Conservation (phyloP, 2,797 vertebrate genomes). For the Tympanoctomys barrerae region DNA sequence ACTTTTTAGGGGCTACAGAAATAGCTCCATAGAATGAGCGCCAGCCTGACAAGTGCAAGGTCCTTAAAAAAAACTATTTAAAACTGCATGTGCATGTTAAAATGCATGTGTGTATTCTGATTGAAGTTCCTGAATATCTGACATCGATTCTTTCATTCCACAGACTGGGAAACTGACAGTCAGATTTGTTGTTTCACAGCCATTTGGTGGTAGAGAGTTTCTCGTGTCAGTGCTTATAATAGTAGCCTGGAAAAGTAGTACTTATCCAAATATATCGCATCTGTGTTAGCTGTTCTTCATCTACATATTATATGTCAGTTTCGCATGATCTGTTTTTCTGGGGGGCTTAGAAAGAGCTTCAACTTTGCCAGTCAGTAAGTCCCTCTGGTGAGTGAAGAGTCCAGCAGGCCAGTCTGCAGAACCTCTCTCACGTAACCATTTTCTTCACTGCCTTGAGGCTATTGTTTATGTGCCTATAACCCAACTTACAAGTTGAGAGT, state of each 20-base stretch:
- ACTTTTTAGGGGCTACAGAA: no score
- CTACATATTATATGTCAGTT: conserved; percentile 8
- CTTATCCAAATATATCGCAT: conserved; percentile 15
- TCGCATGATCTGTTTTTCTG: neutral
- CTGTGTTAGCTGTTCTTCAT: neutral
- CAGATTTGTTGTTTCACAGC: neutral
- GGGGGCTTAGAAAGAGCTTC: neutral
- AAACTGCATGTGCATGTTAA: neutral
- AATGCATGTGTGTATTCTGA: neutral
- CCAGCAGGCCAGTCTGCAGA: neutral
- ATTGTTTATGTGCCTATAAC: neutral
- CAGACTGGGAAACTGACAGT: neutral
- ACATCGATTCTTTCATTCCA: neutral
- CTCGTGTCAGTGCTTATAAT: neutral
- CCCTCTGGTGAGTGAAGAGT: neutral
- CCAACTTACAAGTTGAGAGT: neutral
- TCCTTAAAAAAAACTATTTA: no score
- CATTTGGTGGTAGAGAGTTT: neutral
- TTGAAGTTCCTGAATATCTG: neutral
- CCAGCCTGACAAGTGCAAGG: no score
- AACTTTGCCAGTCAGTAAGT: neutral
- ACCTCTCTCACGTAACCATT: neutral
- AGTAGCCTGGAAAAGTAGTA: neutral
- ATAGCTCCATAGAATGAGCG: no score
- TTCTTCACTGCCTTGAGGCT: conserved; percentile 27